Base-by-base conservation (phyloP, 2,888 invertebrate genomes). In the Tetanocera ferruginea region DNA sequence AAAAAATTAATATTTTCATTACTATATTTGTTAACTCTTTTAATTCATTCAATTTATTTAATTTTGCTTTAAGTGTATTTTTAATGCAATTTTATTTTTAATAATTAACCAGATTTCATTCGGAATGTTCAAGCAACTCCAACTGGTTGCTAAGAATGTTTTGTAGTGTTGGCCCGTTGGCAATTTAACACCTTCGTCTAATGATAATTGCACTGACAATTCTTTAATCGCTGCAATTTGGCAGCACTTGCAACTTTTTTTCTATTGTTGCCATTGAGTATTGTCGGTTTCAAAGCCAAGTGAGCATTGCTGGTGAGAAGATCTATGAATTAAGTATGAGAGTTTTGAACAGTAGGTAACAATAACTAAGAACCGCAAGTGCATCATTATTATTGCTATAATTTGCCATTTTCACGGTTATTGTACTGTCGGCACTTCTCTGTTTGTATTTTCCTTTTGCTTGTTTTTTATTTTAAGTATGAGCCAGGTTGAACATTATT, bases 101-200 rank as follows among this genome's bases (percentile, higher is more conserved):
- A 37, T 43, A 6, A 11, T 43, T 43, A 43, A 43, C 43, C 43
- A 43, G 43, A 11, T 43, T 11, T 43, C 43, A 14, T 43, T 43
- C 1, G 43, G 1, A 43, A 43, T n/a, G n/a, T 43, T 43, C 43
- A 43, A 14, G 1, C 11, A 14, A 14, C 43, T n/a, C n/a, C n/a
- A n/a, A n/a, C n/a, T n/a, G n/a, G n/a, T n/a, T 6, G 43, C 43
- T 8, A 37, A 1, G 37, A 4, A 11, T 4, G 43, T 3, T 11
- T 11, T 11, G 2, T 43, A 14, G 3, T 14, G 14, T 11, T 43
- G 2, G 14, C 43, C 43, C 43, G 43, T 43, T 43, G 43, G 31
- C 64, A 14, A 64, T 31, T 64, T 64, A 31, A 64, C 64, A 64
- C 64, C 64, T 64, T 64, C 64, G 34, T 31, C 14, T 34, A 64